These are phyloP conservation scores for Catalaphyllia jardinei DNA, from an alignment of 64 coral and sea anemone species.

Conservation along the genomic window DNA sequence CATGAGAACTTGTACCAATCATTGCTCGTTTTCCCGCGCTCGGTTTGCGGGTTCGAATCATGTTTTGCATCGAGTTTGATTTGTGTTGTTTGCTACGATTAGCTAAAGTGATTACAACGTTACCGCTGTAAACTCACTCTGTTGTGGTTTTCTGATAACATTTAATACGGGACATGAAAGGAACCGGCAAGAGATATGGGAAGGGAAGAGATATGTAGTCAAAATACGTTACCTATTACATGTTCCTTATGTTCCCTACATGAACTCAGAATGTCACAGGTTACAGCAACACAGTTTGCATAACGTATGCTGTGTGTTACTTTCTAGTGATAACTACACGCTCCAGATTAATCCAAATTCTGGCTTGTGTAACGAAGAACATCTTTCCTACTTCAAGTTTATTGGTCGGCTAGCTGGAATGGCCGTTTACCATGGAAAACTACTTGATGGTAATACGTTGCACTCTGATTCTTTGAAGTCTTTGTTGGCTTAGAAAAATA, in stretches of 20 bases:
- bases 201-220: no score
- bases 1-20: background rate
- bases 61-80: no score
- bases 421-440: slow-evolving; percentile 98
- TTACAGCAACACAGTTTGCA: background rate
- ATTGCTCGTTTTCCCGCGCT: background rate
- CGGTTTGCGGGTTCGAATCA: no score
- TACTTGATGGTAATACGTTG: slow-evolving; percentile 85
- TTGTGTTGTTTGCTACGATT: no score
- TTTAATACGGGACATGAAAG: no score
- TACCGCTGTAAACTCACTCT: no score
- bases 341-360: slow-evolving; percentile 99
- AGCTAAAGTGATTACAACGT: no score
- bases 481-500: background rate
- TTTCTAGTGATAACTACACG: slow-evolving; percentile 94
- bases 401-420: slow-evolving; percentile 97
- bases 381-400: slow-evolving; percentile 98
- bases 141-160: no score
- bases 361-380: slow-evolving; percentile 95
- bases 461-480: background rate
- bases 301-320: background rate
- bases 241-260: background rate
- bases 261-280: background rate
- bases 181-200: no score
- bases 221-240: no score